phyloP scores from a whole-genome alignment of 1,140 invertebrate species.

The Drosophila persimilis region DNA sequence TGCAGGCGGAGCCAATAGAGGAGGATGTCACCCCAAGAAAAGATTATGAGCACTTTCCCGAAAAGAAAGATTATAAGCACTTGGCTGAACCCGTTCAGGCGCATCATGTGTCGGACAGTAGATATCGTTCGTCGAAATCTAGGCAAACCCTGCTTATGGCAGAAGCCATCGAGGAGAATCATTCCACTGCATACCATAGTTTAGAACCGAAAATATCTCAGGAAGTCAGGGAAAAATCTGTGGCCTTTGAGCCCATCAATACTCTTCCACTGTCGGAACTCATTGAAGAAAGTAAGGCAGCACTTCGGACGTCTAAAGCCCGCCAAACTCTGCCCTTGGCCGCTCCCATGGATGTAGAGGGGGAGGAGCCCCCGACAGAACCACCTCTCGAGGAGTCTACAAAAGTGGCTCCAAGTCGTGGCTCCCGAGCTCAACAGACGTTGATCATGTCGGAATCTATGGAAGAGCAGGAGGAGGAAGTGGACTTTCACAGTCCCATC shows the following conservation, averaged over 20 bases:
- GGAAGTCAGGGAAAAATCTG: too few species aligned
- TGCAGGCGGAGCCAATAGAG: too few species aligned
- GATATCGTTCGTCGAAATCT: not conserved
- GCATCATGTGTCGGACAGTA: too few species aligned
- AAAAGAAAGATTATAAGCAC: too few species aligned
- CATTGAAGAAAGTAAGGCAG: conserved; percentile 2
- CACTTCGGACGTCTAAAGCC: not conserved
- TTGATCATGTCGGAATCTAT: conserved; percentile 1
- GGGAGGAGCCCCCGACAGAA: not conserved
- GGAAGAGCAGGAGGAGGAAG: conserved; percentile 16
- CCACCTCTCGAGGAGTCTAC: not conserved
- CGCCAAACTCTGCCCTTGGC: conserved; percentile 2
- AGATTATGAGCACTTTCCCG: too few species aligned
- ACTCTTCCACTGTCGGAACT: conserved; percentile 10
- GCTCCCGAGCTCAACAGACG: conserved; percentile 4
- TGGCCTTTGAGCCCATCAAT: not conserved
- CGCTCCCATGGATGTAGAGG: not conserved
- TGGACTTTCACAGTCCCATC: conserved; percentile 1
- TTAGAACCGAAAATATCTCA: not conserved
- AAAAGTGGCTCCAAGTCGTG: too few species aligned
- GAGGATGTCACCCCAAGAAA: too few species aligned
- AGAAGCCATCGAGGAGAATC: conserved; percentile 24
- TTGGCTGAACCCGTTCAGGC: too few species aligned
- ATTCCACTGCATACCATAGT: not conserved
- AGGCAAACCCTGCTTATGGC: conserved; percentile 12